phyloP scores from a whole-genome alignment of 2,797 vertebrate species.

The Coregonus ussuriensis region DNA sequence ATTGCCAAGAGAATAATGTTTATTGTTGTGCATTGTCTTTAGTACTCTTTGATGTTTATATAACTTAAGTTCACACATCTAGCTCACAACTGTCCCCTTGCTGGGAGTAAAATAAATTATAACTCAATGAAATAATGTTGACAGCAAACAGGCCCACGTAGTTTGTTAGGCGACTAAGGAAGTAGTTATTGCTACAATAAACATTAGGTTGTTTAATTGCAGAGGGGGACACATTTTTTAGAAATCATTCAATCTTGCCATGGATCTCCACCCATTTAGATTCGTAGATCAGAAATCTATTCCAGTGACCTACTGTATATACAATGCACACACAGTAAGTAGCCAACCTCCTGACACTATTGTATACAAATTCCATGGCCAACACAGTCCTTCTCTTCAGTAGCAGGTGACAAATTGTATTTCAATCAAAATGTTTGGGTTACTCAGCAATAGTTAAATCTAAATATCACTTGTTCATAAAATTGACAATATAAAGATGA shows the following conservation, averaged over 20 bases:
- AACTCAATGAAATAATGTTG: neutral
- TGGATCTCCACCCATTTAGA: slow-evolving; percentile 26
- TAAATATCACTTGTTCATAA: too few relatives aligned
- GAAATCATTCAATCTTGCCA: slow-evolving; percentile 37
- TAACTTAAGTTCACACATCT: neutral
- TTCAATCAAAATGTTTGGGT: neutral
- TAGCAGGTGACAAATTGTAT: neutral
- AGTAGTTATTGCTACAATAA: neutral
- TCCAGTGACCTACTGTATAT: neutral
- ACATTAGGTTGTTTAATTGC: neutral
- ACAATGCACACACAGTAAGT: neutral
- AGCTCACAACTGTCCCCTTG: neutral
- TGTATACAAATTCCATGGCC: neutral
- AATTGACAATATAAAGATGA: neutral
- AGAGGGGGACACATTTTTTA: slow-evolving; percentile 7
- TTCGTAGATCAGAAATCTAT: slow-evolving; percentile 24
- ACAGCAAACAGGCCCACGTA: neutral
- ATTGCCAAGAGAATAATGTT: neutral
- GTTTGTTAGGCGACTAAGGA: neutral
- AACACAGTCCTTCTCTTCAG: neutral
- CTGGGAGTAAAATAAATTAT: neutral
- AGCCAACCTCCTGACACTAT: neutral
- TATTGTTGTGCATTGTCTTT: neutral
- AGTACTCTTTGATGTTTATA: neutral
- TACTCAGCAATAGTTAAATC: neutral